phyloP scores from a whole-genome alignment of 1,140 invertebrate species.

The Diabrotica virgifera region DNA sequence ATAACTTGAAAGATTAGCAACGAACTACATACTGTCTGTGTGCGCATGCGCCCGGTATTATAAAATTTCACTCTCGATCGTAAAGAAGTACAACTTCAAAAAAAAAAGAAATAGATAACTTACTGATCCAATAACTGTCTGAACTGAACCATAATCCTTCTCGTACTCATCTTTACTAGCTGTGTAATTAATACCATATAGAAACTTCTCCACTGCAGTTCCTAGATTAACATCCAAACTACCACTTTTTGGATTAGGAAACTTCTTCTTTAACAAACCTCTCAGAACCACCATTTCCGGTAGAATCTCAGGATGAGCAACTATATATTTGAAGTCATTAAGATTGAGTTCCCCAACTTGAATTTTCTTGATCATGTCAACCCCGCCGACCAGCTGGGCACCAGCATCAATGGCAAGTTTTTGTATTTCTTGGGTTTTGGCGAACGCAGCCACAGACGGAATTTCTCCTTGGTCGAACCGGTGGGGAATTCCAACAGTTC shows the following conservation, averaged over 20 bases:
- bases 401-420: conserved; percentile 61
- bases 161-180: conserved; percentile 62
- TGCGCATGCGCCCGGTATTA: no score
- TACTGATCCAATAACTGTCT: conserved; percentile 66
- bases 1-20: no score
- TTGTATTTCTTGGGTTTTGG: conserved; percentile 58
- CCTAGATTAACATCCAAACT: conserved; percentile 64
- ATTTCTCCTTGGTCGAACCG: conserved; percentile 62
- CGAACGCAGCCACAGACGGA: conserved; percentile 67
- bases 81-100: no score
- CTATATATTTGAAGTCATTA: conserved; percentile 68
- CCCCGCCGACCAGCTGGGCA: conserved; percentile 65
- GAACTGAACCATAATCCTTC: conserved; percentile 65
- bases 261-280: conserved; percentile 71
- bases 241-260: conserved; percentile 66
- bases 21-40: no score
- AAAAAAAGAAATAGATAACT: conserved; percentile 27
- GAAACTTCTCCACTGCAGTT: conserved; percentile 59
- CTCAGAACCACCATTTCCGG: conserved; percentile 69
- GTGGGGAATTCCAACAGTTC: conserved; percentile 61
- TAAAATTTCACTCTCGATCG: no score
- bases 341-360: conserved; percentile 65
- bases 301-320: conserved; percentile 75
- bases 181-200: conserved; percentile 65
- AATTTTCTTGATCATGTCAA: conserved; percentile 70